These are phyloP conservation scores for Ochotona curzoniae DNA, from an alignment of 2,113 vertebrate species.

Conservation along the genomic window DNA sequence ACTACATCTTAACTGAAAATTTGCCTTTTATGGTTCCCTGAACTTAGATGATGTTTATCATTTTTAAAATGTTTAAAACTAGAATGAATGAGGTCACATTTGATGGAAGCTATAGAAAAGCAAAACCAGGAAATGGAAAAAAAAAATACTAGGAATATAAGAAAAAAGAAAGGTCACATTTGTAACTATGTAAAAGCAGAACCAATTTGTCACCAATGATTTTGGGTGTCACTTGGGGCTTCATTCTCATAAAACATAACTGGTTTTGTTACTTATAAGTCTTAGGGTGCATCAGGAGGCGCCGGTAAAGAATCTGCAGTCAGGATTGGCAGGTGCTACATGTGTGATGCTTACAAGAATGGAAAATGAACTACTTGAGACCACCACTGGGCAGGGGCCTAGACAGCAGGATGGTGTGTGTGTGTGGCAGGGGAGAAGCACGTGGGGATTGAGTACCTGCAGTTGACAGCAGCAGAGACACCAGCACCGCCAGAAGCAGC, in stretches of 20 bases:
- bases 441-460: not conserved
- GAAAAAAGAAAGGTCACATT: not conserved
- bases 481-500: constrained; percentile 71
- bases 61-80: not conserved
- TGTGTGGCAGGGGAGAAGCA: no score
- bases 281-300: not conserved
- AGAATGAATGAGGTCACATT: not conserved
- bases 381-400: not conserved
- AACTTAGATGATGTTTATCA: not conserved
- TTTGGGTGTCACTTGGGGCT: not conserved
- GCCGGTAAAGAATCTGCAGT: not conserved
- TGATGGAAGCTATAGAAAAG: not conserved
- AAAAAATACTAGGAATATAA: not conserved
- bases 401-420: not conserved
- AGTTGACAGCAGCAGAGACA: constrained; percentile 8
- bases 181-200: not conserved
- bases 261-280: not conserved
- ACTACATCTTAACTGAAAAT: not conserved
- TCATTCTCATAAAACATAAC: not conserved
- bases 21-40: not conserved
- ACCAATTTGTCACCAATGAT: not conserved
- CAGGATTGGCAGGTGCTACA: not conserved
- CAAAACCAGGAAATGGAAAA: not conserved
- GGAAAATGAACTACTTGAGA: not conserved
- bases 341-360: fast-evolving